A percentile compares a stretch with the other conserved stretches of the same genome.
Evolutionary conservation across 2,113 vertebrate species (phyloP).

Genomic region (Peromyscus leucopus): DNA sequence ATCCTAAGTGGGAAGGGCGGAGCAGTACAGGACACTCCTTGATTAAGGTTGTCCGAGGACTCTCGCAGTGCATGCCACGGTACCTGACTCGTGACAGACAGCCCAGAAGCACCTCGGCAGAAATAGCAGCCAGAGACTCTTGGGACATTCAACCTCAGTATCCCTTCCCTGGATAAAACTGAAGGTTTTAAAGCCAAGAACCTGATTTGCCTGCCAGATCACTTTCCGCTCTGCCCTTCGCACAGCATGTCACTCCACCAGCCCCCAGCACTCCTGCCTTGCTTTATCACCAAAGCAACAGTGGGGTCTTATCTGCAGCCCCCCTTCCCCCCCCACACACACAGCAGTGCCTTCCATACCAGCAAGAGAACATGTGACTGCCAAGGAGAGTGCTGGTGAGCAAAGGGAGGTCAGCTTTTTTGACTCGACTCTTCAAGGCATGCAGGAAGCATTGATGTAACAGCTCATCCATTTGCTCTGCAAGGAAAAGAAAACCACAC

Average conservation of each 20-base stretch:
- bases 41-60: neutral
- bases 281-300: neutral
- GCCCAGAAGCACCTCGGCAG: neutral
- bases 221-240: neutral
- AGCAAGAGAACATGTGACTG: constrained; percentile 96
- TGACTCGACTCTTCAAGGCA: constrained; percentile 95
- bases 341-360: constrained; percentile 87
- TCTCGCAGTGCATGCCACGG: neutral
- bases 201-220: neutral
- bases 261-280: neutral
- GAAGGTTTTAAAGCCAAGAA: constrained; percentile 29
- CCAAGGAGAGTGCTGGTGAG: constrained; percentile 96
- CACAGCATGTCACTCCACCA: neutral
- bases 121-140: neutral
- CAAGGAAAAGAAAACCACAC: constrained; percentile 65
- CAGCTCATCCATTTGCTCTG: constrained; percentile 96
- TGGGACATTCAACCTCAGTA: neutral
- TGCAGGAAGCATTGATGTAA: constrained; percentile 95
- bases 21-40: neutral
- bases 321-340: neutral
- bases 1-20: neutral
- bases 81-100: accelerated
- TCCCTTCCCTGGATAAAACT: neutral
- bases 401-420: constrained; percentile 96
- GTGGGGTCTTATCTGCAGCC: neutral